Percentiles rank a stretch among this genome's conserved stretches.
Evolutionary conservation across 2,797 vertebrate species (phyloP).

Genomic region (Champsocephalus esox): DNA sequence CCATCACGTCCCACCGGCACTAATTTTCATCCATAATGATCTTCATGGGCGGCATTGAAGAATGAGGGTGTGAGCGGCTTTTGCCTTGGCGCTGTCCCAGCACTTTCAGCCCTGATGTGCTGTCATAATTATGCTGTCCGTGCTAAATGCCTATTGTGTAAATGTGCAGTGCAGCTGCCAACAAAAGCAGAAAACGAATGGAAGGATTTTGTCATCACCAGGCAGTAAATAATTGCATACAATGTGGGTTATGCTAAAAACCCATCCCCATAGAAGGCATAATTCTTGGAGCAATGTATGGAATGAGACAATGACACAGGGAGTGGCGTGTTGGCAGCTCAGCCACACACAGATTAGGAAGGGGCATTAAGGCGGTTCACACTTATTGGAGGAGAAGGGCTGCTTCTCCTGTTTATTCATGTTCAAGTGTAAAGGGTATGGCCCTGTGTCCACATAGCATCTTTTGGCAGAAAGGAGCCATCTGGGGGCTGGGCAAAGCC

Average conservation of each 20-base stretch:
- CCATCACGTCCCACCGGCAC: conserved; percentile 56
- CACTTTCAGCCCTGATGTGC: conserved; percentile 68
- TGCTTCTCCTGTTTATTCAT: conserved; percentile 24
- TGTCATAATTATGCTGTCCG: conserved; percentile 79
- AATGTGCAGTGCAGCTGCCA: conserved; percentile 68
- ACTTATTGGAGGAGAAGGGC: conserved; percentile 27
- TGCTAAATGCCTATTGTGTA: conserved; percentile 79
- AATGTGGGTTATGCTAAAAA: conserved; percentile 66
- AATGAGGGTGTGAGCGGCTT: conserved; percentile 69
- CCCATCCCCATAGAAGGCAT: conserved; percentile 62
- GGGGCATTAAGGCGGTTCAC: conserved; percentile 32
- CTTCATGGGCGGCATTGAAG: conserved; percentile 74
- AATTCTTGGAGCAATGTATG: conserved; percentile 64
- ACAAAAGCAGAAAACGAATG: conserved; percentile 70
- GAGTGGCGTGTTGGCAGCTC: conserved; percentile 45
- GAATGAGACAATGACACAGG: conserved; percentile 75
- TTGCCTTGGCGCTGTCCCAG: conserved; percentile 73
- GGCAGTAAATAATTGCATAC: conserved; percentile 72
- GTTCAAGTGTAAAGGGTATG: conserved; percentile 1
- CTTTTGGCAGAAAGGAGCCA: no score
- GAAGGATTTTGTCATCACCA: conserved; percentile 67
- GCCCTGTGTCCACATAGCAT: no score
- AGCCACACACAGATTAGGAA: conserved; percentile 48
- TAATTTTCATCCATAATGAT: conserved; percentile 76
- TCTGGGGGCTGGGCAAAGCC: no score